These are phyloP conservation scores for Picathartes gymnocephalus DNA, from an alignment of 2,113 vertebrate genomes.

Conservation along the genomic window DNA sequence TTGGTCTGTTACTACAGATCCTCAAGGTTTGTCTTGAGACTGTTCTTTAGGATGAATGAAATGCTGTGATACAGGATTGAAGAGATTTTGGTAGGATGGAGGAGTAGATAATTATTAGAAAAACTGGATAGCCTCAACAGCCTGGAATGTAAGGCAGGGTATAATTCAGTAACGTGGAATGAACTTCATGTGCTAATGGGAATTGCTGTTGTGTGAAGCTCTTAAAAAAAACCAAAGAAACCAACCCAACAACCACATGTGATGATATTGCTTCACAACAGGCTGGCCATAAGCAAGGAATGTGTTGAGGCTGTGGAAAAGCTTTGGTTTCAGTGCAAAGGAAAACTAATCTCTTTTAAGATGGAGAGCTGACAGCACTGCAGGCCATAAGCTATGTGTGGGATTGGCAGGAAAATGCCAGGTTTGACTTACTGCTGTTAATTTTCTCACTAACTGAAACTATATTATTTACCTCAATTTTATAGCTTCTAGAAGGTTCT, in stretches of 20 bases:
- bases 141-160: background rate
- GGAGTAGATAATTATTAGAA: background rate
- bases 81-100: background rate
- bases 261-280: background rate
- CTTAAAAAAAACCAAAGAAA: background rate
- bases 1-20: background rate
- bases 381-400: rapidly evolving
- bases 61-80: too few relatives aligned
- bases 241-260: background rate
- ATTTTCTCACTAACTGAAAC: background rate
- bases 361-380: background rate
- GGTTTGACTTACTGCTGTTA: background rate
- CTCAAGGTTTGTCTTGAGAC: background rate
- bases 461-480: background rate
- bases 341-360: background rate
- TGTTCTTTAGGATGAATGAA: background rate
- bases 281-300: background rate
- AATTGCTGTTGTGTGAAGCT: background rate
- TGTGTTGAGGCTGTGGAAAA: background rate
- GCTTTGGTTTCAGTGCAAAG: background rate
- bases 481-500: background rate
- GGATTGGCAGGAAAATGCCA: background rate
- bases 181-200: background rate
- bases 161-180: background rate
- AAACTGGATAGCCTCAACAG: background rate